phyloP scores from a whole-genome alignment of 1,140 invertebrate genomes.

The Aricia agestis region DNA sequence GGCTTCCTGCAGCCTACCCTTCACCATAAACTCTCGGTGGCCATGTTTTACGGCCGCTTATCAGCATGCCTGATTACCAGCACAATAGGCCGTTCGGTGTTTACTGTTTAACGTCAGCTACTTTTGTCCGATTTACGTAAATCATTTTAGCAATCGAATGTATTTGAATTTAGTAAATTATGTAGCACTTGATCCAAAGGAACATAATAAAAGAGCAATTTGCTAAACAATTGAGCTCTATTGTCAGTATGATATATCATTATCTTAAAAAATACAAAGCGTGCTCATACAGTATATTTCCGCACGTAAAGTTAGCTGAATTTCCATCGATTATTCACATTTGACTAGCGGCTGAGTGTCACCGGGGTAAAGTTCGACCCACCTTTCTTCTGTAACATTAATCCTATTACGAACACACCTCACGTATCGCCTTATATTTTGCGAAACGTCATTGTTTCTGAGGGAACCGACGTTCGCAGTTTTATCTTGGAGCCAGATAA shows the following conservation, averaged over 20 bases:
- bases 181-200: no score
- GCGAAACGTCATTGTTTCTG: constrained; percentile 5
- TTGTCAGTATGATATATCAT: no score
- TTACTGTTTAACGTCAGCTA: not conserved
- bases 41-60: not conserved
- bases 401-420: constrained; percentile 18
- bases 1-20: constrained; percentile 38
- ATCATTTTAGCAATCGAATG: no score
- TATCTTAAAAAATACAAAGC: no score
- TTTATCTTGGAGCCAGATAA: not conserved
- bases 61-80: not conserved
- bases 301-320: not conserved
- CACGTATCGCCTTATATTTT: constrained; percentile 22
- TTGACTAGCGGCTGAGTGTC: not conserved
- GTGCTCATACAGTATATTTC: not conserved
- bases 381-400: constrained; percentile 1
- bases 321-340: not conserved
- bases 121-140: not conserved
- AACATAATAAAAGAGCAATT: no score
- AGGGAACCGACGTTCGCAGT: not conserved
- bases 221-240: no score
- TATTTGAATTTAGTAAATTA: no score
- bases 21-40: not conserved
- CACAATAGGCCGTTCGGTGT: not conserved
- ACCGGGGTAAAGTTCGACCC: not conserved